Evolutionary conservation across 2,888 invertebrate species (phyloP), one percentile per base, ranked within the genome.

Genomic region (Polydrusus pterygomalis): DNA sequence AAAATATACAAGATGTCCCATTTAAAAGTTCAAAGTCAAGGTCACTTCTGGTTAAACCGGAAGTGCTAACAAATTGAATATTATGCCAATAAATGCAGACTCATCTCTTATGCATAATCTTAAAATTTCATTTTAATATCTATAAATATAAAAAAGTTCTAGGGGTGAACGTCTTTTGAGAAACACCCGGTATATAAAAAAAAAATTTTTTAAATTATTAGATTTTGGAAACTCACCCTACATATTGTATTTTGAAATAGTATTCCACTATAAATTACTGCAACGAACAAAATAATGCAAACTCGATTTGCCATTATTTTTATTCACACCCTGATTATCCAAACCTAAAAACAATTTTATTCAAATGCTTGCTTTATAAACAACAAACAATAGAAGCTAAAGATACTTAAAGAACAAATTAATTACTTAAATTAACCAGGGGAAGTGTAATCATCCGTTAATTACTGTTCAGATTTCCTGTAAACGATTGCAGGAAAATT

Each of bases 381-480:
- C 18, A 60, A 17, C 38, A 60, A 60, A 38, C 58, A 34, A 34
- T 9, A 17, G 38, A 60, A 60, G 15, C 38, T 8, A 60, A 17
- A 10, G 8, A 60, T 38, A 60, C 58, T 17, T 38, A 38, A 38
- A 10, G 38, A 60, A 60, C 17, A 17, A 38, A 60, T 60, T 60
- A 60, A 60, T 60, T 38, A 60, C 58, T 38, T 38, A 15, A 60
- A 60, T 60, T 60, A 60, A 38, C 58, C 38, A 38, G 18, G 25
- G 38, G 58, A 38, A 38, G 58, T 60, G 38, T 60, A 60, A 60
- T 38, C 38, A 60, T 38, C 38, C 58, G 38, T 60, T 60, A 60
- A 60, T 60, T 60, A 38, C 58, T 38, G 38, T 38, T 38, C 38
- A 17, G 17, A 60, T 60, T 60, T 60, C 58, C 58, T 38, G 58